phyloP scores from a whole-genome alignment of 2,797 vertebrate species.

The Parambassis ranga region DNA sequence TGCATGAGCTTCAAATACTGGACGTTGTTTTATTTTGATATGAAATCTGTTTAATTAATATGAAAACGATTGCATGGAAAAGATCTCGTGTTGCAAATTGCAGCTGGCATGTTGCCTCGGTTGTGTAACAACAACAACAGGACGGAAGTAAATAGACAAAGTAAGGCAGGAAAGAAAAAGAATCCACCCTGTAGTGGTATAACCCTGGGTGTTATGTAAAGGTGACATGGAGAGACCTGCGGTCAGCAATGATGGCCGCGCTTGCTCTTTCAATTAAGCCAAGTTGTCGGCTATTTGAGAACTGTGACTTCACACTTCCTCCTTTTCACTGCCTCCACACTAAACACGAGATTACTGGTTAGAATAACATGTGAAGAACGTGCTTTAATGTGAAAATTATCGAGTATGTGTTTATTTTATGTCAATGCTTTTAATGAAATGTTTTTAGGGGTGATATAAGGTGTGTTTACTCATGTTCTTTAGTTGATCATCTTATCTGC shows the following conservation, averaged over 20 bases:
- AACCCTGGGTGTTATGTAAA: slow-evolving; percentile 53
- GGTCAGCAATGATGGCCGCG: slow-evolving; percentile 26
- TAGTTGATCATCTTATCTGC: no score
- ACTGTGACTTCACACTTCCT: slow-evolving; percentile 24
- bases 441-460: no score
- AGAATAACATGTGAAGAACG: background rate
- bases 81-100: background rate
- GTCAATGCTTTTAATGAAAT: no score
- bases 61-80: background rate
- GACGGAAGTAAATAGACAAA: background rate
- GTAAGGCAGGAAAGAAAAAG: slow-evolving; percentile 5
- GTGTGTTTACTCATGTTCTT: no score
- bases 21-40: background rate
- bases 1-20: background rate
- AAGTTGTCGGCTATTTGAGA: slow-evolving; percentile 36
- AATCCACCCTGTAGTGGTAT: slow-evolving; percentile 1
- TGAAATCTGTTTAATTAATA: background rate
- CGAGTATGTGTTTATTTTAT: background rate
- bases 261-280: slow-evolving; percentile 40
- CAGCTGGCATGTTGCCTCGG: background rate
- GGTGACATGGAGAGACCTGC: slow-evolving; percentile 44
- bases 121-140: background rate
- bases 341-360: background rate
- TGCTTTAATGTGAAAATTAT: background rate
- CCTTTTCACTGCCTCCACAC: background rate